These are phyloP conservation scores for Rynchops niger DNA, from an alignment of 2,113 vertebrate genomes.

Conservation along the genomic window DNA sequence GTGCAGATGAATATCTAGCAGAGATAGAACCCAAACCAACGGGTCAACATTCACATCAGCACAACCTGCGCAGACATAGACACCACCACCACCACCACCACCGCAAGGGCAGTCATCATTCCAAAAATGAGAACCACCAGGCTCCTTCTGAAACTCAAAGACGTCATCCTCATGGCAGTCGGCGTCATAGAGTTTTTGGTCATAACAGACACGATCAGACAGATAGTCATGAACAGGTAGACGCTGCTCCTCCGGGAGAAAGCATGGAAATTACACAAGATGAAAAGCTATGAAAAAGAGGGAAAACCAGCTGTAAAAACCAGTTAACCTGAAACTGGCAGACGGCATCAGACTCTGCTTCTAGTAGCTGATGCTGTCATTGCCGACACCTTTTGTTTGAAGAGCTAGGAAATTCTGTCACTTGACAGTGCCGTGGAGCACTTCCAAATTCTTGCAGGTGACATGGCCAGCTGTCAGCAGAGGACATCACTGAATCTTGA, in stretches of 20 bases:
- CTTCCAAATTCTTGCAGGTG: constrained; percentile 91
- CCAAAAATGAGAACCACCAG: not conserved
- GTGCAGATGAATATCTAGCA: not conserved
- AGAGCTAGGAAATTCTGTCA: constrained; percentile 71
- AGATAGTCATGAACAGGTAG: constrained; percentile 26
- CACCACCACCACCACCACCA: constrained; percentile 1
- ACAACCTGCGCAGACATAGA: not conserved
- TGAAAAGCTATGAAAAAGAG: constrained; percentile 68
- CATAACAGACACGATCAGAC: not conserved
- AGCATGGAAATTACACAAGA: not conserved
- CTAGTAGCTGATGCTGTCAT: constrained; percentile 91
- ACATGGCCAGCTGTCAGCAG: constrained; percentile 77
- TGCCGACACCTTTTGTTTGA: constrained; percentile 88
- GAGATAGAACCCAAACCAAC: not conserved
- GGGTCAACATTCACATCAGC: not conserved
- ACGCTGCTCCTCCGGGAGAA: constrained; percentile 33
- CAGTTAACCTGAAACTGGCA: constrained; percentile 82
- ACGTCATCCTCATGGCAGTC: not conserved
- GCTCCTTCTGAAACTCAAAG: not conserved
- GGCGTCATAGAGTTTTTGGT: not conserved
- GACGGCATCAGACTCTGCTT: constrained; percentile 55
- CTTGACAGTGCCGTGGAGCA: constrained; percentile 87
- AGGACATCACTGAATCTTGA: constrained; percentile 86
- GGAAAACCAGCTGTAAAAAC: constrained; percentile 76
- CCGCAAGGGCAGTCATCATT: not conserved